phyloP scores from a whole-genome alignment of 2,888 invertebrate genomes.

The Drosophila aldrichi region DNA sequence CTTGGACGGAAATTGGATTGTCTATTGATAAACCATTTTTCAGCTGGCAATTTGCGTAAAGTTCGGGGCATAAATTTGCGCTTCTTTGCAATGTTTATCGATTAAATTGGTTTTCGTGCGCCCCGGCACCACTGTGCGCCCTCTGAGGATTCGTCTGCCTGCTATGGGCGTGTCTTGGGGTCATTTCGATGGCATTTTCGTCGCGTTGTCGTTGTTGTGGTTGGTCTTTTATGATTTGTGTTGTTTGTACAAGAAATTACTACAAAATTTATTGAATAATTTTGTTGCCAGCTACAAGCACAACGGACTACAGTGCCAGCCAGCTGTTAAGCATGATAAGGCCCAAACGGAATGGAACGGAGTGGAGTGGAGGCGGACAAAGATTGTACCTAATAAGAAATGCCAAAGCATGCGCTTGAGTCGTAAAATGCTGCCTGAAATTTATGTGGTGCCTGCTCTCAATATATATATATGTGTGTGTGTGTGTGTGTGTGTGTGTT shows the following conservation, averaged over 20 bases:
- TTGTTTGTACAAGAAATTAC: slow-evolving; percentile 79
- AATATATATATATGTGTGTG: slow-evolving; percentile 16
- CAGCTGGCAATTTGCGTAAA: slow-evolving; percentile 45
- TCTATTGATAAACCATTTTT: slow-evolving; percentile 27
- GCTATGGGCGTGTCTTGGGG: slow-evolving; percentile 29
- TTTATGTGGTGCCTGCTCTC: slow-evolving; percentile 59
- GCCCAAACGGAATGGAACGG: slow-evolving; percentile 27
- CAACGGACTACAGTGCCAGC: slow-evolving; percentile 10
- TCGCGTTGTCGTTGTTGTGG: slow-evolving; percentile 22
- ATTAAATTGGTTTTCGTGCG: slow-evolving; percentile 38
- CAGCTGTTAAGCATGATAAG: slow-evolving; percentile 48
- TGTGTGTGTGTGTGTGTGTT: slow-evolving; percentile 18
- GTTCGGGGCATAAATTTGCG: slow-evolving; percentile 40
- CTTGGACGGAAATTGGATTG: slow-evolving; percentile 3
- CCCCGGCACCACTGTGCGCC: slow-evolving; percentile 20
- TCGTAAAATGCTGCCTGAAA: slow-evolving; percentile 76
- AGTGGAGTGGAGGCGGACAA: slow-evolving; percentile 21
- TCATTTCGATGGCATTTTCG: slow-evolving; percentile 33
- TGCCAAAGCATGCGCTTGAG: slow-evolving; percentile 75
- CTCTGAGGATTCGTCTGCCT: background rate
- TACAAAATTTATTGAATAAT: slow-evolving; percentile 81
- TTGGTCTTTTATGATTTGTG: slow-evolving; percentile 75
- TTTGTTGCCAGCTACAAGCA: slow-evolving; percentile 50
- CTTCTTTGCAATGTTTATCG: slow-evolving; percentile 53
- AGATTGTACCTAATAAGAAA: slow-evolving; percentile 73